These are phyloP conservation scores for Pavo muticus DNA, from an alignment of 2,113 vertebrate genomes.

Conservation along the genomic window DNA sequence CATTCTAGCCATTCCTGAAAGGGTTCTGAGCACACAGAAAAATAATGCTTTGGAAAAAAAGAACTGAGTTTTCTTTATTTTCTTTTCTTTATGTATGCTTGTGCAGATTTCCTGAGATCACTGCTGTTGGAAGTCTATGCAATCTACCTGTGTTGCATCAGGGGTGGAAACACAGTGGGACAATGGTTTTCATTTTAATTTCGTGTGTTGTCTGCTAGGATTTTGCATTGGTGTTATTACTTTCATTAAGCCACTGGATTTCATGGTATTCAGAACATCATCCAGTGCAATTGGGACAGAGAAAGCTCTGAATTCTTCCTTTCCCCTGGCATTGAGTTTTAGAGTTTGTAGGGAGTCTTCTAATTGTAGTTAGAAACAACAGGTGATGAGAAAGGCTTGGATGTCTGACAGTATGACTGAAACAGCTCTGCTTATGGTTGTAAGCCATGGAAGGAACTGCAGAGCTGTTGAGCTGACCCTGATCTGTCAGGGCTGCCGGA, in stretches of 20 bases:
- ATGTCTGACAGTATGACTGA: not conserved
- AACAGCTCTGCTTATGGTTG: not conserved
- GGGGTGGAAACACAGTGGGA: not conserved
- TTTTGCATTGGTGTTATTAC: not conserved
- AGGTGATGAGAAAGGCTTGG: not conserved
- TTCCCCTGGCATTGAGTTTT: not conserved
- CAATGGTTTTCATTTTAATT: not conserved
- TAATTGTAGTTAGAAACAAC: not conserved
- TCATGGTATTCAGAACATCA: not conserved
- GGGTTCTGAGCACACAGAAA: not conserved
- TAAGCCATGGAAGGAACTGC: not conserved
- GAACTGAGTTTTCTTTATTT: no score
- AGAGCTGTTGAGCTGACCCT: not conserved
- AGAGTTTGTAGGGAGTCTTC: not conserved
- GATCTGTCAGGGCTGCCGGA: not conserved
- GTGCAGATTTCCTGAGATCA: not conserved
- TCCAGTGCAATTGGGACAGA: not conserved
- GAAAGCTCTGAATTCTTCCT: not conserved
- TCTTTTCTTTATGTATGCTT: not conserved
- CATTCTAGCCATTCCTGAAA: not conserved
- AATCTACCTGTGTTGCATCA: not conserved
- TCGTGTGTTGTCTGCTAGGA: not conserved
- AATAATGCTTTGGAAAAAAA: not conserved
- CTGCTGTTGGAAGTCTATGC: not conserved
- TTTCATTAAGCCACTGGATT: not conserved